Evolutionary conservation across 2,113 vertebrate genomes (phyloP).

Genomic region (Alces alces): DNA sequence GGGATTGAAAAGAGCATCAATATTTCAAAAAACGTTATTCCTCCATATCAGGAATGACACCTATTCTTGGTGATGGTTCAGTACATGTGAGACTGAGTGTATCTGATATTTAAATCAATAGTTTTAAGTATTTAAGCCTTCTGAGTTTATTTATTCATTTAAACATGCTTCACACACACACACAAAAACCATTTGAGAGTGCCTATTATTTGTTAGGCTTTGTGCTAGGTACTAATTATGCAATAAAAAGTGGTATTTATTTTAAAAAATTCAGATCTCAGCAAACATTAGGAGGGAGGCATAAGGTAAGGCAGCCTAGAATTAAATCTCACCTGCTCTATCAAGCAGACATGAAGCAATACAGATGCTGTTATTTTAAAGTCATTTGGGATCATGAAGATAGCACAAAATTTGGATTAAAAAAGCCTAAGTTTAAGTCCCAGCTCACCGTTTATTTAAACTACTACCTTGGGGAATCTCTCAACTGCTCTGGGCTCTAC

Average conservation of each 20-base stretch:
- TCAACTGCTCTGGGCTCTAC: not conserved
- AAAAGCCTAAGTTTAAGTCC: not conserved
- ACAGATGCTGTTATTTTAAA: not conserved
- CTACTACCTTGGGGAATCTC: not conserved
- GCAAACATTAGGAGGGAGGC: not conserved
- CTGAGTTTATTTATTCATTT: constrained; percentile 16
- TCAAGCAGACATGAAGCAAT: not conserved
- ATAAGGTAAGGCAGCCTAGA: not conserved
- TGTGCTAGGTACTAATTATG: constrained; percentile 5
- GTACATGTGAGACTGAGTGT: not conserved
- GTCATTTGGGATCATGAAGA: not conserved
- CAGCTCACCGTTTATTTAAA: not conserved
- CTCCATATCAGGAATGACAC: not conserved
- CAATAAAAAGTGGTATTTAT: constrained; percentile 15
- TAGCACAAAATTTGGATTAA: not conserved
- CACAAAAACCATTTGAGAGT: not conserved
- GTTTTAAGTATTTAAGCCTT: not conserved
- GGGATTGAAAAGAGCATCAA: not conserved
- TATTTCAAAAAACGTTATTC: not conserved
- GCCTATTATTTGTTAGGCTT: not conserved
- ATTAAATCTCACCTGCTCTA: not conserved
- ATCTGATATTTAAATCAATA: not conserved
- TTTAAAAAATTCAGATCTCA: not conserved
- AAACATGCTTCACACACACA: not conserved
- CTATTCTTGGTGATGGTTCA: not conserved